Conservation (phyloP, 64 coral and sea anemone species). For the Dendronephthya gigantea region DNA sequence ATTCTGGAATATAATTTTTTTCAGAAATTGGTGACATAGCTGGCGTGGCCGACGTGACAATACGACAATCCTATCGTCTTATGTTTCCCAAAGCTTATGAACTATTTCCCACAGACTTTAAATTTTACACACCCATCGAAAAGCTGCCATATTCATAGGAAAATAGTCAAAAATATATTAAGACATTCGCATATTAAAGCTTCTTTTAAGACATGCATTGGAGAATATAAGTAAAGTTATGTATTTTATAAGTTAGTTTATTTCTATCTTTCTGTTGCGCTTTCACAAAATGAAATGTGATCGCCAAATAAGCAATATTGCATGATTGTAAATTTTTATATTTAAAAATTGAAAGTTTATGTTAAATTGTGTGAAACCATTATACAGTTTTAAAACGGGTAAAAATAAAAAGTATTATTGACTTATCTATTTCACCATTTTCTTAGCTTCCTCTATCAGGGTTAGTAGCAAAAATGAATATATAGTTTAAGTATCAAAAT, state of each 20-base stretch:
- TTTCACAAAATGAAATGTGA: no score
- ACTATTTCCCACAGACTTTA: conserved; percentile 41
- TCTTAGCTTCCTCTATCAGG: no score
- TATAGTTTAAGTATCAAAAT: no score
- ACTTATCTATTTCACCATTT: no score
- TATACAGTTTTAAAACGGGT: no score
- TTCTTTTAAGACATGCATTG: background rate
- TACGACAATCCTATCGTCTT: conserved; percentile 41
- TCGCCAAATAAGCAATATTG: no score
- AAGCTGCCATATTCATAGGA: conserved; percentile 29
- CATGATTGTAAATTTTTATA: no score
- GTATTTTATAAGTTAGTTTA: background rate
- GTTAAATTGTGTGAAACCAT: no score
- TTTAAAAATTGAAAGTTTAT: no score
- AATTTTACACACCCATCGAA: conserved; percentile 46
- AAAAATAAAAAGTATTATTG: no score
- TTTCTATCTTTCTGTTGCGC: background rate
- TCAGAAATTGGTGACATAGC: conserved; percentile 55
- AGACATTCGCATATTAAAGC: background rate
- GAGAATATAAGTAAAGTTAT: background rate
- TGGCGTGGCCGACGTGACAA: conserved; percentile 45
- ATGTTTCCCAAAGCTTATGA: conserved; percentile 30
- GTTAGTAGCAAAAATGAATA: no score
- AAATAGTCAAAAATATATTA: background rate
- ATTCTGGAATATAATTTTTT: background rate